Percentiles rank a stretch among this genome's conserved stretches.
phyloP scores from a whole-genome alignment of 2,888 invertebrate species.

The Limnephilus rhombicus region DNA sequence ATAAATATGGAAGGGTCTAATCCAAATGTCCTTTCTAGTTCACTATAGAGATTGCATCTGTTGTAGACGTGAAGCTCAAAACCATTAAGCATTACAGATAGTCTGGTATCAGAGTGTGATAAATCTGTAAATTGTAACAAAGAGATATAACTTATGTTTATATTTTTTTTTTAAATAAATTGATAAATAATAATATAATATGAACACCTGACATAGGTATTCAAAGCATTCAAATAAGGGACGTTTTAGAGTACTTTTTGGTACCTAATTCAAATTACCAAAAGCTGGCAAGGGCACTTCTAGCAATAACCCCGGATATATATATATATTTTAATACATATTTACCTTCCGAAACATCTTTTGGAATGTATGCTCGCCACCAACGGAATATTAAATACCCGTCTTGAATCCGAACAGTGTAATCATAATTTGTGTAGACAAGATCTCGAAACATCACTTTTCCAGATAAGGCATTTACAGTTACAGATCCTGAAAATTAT shows the following conservation, averaged over 20 bases:
- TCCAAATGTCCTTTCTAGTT: conserved; percentile 92
- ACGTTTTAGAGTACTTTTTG: too few species aligned
- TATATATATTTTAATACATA: neutral
- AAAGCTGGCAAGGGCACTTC: too few species aligned
- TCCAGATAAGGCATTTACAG: conserved; percentile 96
- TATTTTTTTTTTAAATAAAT: neutral
- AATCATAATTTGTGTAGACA: conserved; percentile 95
- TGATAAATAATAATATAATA: neutral
- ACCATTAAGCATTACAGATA: conserved; percentile 94
- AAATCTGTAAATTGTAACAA: conserved; percentile 82
- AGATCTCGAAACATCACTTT: conserved; percentile 99
- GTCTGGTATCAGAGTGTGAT: conserved; percentile 94
- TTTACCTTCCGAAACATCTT: conserved; percentile 95
- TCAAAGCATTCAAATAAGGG: too few species aligned
- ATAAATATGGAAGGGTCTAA: conserved; percentile 88
- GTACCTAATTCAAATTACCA: too few species aligned
- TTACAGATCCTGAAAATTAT: conserved; percentile 88
- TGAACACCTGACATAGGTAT: too few species aligned
- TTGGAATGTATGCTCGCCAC: conserved; percentile 97
- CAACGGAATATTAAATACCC: conserved; percentile 98
- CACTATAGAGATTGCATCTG: conserved; percentile 90
- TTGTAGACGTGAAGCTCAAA: conserved; percentile 98
- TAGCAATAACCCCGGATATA: too few species aligned
- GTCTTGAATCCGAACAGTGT: conserved; percentile 94
- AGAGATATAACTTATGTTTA: neutral